Conservation (phyloP, 1,140 invertebrate species). For the Babylonia areolata region DNA sequence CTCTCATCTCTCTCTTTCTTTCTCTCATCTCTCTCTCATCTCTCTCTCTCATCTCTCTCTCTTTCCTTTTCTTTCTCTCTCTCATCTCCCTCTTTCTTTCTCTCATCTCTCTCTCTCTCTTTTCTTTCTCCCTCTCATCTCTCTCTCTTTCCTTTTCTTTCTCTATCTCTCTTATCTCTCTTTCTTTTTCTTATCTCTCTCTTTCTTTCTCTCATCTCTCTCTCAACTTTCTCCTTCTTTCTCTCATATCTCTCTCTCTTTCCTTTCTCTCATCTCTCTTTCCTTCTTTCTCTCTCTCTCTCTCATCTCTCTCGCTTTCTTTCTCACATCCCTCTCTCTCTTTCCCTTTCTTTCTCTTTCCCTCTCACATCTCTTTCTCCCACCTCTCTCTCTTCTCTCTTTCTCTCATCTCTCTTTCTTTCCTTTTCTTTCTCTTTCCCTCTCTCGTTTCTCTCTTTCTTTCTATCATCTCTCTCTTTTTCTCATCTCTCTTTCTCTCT, state of each 20-base stretch:
- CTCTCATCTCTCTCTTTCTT: background rate
- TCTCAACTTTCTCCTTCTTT: too few species aligned
- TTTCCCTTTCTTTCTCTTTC: background rate
- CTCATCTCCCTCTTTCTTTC: background rate
- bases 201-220: too few species aligned
- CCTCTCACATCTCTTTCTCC: background rate
- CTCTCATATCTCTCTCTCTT: too few species aligned
- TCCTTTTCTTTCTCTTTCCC: too few species aligned
- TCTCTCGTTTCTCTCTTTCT: background rate
- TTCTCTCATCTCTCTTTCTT: too few species aligned
- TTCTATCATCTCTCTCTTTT: background rate
- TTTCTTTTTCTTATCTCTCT: background rate
- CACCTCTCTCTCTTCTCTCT: background rate
- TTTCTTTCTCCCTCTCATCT: background rate
- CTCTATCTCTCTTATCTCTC: background rate
- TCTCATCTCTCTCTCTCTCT: background rate
- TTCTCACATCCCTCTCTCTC: background rate
- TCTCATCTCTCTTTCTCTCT: background rate
- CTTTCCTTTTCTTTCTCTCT: background rate
- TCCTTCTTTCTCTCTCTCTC: background rate
- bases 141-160: background rate
- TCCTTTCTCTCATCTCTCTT: background rate
- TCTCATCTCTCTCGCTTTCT: background rate
- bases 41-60: slow-evolving; percentile 4
- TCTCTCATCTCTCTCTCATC: background rate